Percentiles rank a stretch among this genome's conserved stretches.
These are phyloP conservation scores for Apantesis nais DNA, from an alignment of 2,888 invertebrate genomes.

Conservation along the genomic window DNA sequence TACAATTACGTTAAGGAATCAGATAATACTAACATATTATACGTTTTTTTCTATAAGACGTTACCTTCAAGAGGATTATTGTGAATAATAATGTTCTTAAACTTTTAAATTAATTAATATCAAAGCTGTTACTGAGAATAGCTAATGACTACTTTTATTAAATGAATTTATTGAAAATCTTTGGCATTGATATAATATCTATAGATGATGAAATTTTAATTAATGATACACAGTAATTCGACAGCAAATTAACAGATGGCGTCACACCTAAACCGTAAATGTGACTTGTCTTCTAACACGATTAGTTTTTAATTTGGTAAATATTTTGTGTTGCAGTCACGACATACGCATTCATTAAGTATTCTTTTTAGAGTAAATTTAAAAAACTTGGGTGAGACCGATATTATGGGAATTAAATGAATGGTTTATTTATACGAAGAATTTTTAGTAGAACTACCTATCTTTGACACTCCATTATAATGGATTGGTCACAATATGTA, in stretches of 20 bases:
- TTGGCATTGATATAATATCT: background rate
- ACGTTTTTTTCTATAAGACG: background rate
- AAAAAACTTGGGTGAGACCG: background rate
- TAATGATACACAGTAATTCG: background rate
- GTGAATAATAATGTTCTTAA: background rate
- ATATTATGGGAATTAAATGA: background rate
- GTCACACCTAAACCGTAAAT: background rate
- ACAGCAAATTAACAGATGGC: background rate
- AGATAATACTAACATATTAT: background rate
- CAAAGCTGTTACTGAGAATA: background rate
- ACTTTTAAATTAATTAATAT: background rate
- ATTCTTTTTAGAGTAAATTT: background rate
- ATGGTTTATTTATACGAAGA: background rate
- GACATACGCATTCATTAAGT: background rate
- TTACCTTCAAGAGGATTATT: slow-evolving; percentile 3
- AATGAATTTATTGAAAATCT: background rate
- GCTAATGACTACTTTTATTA: background rate
- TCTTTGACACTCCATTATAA: too few species aligned
- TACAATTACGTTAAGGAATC: background rate
- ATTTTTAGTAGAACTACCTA: background rate
- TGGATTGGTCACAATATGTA: too few species aligned
- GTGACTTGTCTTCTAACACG: background rate
- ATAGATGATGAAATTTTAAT: slow-evolving; percentile 1
- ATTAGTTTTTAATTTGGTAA: background rate
- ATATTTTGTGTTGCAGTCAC: background rate